A percentile compares a stretch with the other conserved stretches of the same genome.
These are phyloP conservation scores for Myanophis thanlyinensis DNA, from an alignment of 2,113 vertebrate genomes.

Conservation along the genomic window DNA sequence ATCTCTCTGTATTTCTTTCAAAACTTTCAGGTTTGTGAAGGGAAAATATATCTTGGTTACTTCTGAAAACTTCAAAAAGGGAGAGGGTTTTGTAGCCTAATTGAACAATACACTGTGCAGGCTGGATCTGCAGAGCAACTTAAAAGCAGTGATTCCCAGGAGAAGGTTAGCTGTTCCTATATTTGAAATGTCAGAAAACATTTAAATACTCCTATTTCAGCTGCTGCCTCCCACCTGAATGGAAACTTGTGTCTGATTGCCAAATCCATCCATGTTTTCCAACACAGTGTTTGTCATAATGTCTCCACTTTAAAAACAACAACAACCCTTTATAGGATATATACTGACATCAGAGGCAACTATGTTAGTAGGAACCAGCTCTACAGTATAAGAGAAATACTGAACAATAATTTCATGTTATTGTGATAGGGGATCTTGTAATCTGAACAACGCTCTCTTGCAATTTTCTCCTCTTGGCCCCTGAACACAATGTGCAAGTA, in stretches of 20 bases:
- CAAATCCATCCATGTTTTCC: background rate
- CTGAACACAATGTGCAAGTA: background rate
- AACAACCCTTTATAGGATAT: background rate
- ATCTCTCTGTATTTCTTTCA: background rate
- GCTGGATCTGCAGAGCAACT: background rate
- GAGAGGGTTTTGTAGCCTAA: background rate
- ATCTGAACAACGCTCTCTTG: background rate
- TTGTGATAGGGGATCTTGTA: background rate
- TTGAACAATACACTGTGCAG: background rate
- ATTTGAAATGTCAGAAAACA: constrained; percentile 13
- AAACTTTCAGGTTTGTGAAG: background rate
- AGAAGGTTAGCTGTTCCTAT: background rate
- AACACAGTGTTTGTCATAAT: background rate
- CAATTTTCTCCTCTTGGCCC: background rate
- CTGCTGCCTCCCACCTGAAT: background rate
- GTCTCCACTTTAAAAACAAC: background rate
- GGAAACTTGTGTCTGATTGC: background rate
- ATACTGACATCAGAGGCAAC: background rate
- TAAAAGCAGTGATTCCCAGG: background rate
- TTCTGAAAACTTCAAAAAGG: background rate
- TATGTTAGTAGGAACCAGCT: background rate
- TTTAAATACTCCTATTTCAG: constrained; percentile 9
- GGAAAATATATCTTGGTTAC: background rate
- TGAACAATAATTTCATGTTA: background rate
- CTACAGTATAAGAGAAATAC: background rate